Evolutionary conservation across 2,888 invertebrate species (phyloP).

Genomic region (Melieria omissa): DNA sequence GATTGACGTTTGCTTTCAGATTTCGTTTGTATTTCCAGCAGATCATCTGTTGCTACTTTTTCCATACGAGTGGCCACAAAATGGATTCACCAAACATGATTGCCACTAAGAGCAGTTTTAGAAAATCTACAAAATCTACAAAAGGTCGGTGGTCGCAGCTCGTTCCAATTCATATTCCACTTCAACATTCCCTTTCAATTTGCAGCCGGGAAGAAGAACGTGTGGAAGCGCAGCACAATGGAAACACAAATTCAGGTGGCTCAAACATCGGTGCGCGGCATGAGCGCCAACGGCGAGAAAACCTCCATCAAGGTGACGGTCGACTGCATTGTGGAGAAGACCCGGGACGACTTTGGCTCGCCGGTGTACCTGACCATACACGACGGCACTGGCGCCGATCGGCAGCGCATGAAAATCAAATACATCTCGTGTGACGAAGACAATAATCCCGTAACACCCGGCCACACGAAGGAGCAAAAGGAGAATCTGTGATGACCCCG

Average conservation of each 20-base stretch:
- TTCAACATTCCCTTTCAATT: slow-evolving; percentile 6
- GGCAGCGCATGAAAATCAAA: slow-evolving; percentile 55
- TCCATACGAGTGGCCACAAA: slow-evolving; percentile 50
- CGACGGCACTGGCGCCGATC: slow-evolving; percentile 48
- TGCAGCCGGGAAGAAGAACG: slow-evolving; percentile 53
- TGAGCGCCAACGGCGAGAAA: slow-evolving; percentile 24
- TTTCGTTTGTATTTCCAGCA: slow-evolving; percentile 78
- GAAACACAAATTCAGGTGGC: slow-evolving; percentile 63
- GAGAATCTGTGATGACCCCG: slow-evolving; percentile 13
- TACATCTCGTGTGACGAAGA: slow-evolving; percentile 62
- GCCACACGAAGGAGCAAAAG: background rate
- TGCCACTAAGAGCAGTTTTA: slow-evolving; percentile 52
- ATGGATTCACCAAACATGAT: slow-evolving; percentile 53
- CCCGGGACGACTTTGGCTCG: slow-evolving; percentile 47
- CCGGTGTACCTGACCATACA: slow-evolving; percentile 55
- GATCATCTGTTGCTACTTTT: slow-evolving; percentile 74
- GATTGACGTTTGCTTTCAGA: slow-evolving; percentile 64
- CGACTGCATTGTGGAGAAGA: slow-evolving; percentile 51
- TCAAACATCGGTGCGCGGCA: slow-evolving; percentile 44
- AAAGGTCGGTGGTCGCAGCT: background rate
- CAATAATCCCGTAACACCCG: slow-evolving; percentile 52
- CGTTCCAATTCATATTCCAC: too few species aligned
- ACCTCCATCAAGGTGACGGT: slow-evolving; percentile 40
- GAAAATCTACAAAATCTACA: slow-evolving; percentile 48
- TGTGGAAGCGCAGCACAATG: slow-evolving; percentile 65